phyloP scores from a whole-genome alignment of 2,888 invertebrate genomes.

The Horisme vitalbata region DNA sequence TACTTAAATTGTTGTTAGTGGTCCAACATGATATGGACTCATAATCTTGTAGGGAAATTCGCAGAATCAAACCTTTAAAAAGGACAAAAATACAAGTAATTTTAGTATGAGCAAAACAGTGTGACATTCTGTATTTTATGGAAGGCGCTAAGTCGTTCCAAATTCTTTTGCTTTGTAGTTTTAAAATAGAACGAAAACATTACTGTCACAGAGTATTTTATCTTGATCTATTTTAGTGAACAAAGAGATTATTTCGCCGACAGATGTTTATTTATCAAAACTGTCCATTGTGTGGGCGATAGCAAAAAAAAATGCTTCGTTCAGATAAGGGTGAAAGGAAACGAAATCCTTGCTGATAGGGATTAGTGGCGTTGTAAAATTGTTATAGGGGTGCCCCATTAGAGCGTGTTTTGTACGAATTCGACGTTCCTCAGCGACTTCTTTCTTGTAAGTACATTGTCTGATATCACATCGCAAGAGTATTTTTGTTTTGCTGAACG shows the following conservation, averaged over 20 bases:
- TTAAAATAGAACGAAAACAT: constrained; percentile 13
- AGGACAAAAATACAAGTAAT: too few relatives aligned
- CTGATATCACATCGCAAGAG: too few relatives aligned
- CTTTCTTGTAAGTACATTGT: too few relatives aligned
- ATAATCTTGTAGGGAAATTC: background rate
- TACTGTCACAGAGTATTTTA: constrained; percentile 9
- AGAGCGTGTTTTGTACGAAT: constrained; percentile 2
- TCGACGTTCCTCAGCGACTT: background rate
- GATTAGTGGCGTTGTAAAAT: constrained; percentile 67
- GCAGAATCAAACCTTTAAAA: too few relatives aligned
- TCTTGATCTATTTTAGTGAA: constrained; percentile 35
- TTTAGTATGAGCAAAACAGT: too few relatives aligned
- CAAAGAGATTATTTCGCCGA: constrained; percentile 34
- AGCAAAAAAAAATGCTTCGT: constrained; percentile 43
- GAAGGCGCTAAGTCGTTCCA: background rate
- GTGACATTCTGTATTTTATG: too few relatives aligned
- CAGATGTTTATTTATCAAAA: constrained; percentile 51
- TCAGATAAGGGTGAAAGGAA: constrained; percentile 50
- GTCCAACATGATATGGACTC: background rate
- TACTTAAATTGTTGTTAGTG: background rate
- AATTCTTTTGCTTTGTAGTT: background rate
- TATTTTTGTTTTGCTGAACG: too few relatives aligned
- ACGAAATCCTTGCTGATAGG: constrained; percentile 68
- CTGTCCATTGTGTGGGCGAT: constrained; percentile 39
- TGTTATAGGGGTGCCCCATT: constrained; percentile 4